phyloP scores from a whole-genome alignment of 2,888 invertebrate species.

The Nomada ferruginata region DNA sequence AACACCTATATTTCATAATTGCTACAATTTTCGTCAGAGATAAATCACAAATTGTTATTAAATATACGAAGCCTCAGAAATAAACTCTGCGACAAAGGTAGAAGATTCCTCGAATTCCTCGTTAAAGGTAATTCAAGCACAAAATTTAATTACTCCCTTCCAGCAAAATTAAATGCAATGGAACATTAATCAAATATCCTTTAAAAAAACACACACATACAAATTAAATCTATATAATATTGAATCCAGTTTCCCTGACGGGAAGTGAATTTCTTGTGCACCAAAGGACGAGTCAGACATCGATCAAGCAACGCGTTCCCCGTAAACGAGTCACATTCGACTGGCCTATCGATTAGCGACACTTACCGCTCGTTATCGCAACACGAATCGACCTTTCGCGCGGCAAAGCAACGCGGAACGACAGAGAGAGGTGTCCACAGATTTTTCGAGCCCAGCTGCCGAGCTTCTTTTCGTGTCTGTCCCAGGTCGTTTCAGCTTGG shows the following conservation, averaged over 20 bases:
- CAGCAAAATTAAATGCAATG: too few relatives aligned
- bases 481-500: conserved; percentile 53
- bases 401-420: conserved; percentile 31
- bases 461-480: conserved; percentile 55
- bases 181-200: too few relatives aligned
- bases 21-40: too few relatives aligned
- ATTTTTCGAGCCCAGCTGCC: conserved; percentile 62
- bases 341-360: conserved; percentile 13
- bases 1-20: too few relatives aligned
- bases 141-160: too few relatives aligned
- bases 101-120: too few relatives aligned
- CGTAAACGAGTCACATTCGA: not conserved
- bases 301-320: not conserved
- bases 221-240: not conserved
- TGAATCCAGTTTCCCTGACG: not conserved
- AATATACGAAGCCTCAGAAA: too few relatives aligned
- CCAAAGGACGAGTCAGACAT: not conserved
- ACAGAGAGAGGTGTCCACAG: conserved; percentile 52
- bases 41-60: too few relatives aligned
- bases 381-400: conserved; percentile 51
- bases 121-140: too few relatives aligned
- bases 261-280: not conserved
- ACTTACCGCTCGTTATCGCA: conserved; percentile 21
- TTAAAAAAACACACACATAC: not conserved
- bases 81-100: too few relatives aligned